Conservation (phyloP, 2,797 vertebrate genomes). For the Sebastes trivittatus region DNA sequence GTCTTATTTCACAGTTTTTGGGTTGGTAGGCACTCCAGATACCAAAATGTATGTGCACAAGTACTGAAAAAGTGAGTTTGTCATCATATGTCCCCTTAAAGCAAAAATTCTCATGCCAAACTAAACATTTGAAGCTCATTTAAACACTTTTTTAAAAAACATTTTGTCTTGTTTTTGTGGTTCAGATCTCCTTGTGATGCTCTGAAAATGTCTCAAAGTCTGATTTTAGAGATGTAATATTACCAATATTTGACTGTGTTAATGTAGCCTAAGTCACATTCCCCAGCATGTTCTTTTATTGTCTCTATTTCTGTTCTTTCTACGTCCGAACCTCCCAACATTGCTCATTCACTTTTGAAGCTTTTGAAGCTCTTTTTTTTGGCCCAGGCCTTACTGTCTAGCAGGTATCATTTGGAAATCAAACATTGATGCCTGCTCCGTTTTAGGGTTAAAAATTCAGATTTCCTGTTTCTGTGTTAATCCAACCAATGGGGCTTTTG, state of each 20-base stretch:
- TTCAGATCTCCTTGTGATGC: background rate
- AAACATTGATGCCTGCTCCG: slow-evolving; percentile 58
- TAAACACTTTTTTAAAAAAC: background rate
- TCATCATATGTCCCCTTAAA: no score
- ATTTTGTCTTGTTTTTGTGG: background rate
- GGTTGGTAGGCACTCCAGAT: no score
- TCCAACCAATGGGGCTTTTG: slow-evolving; percentile 66
- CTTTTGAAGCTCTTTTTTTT: background rate
- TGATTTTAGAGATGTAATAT: background rate
- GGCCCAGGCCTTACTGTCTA: background rate
- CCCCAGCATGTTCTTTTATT: background rate
- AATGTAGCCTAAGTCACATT: background rate
- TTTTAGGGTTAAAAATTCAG: slow-evolving; percentile 59
- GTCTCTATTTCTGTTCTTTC: background rate
- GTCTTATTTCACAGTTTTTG: no score
- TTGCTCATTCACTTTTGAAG: background rate
- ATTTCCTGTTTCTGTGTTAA: slow-evolving; percentile 52
- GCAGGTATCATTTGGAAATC: slow-evolving; percentile 25
- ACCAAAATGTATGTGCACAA: no score
- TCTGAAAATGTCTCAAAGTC: background rate
- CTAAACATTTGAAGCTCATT: background rate
- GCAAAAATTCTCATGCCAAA: background rate
- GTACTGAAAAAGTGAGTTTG: no score
- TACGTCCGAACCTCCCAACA: background rate
- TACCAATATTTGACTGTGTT: background rate